Evolutionary conservation across 2,797 vertebrate genomes (phyloP), one percentile per base, ranked within the genome.

Genomic region (Tapirus indicus): DNA sequence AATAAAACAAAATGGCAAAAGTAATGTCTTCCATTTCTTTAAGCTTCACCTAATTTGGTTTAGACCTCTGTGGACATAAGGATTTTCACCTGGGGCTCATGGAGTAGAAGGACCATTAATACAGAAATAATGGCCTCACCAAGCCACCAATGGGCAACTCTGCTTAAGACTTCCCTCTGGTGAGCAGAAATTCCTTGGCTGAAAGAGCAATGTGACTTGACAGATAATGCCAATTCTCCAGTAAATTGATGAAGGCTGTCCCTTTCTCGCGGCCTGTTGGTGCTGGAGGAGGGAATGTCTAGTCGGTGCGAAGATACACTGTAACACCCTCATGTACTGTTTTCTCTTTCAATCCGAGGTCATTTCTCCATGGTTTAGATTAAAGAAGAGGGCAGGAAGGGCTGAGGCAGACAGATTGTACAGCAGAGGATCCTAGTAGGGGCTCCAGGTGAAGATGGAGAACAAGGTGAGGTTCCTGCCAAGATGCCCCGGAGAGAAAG

Each of bases 401-500:
- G 82, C 35, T 95, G 82, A 62, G 54, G 21, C 49, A 79, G 94
- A 92, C 29, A 23, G 27, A 49, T 95, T 96, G 82, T 16, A 95
- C 12, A 74, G 52, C 7, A 72, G 56, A 88, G 21, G 64, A 90
- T 83, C 44, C 84, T 72, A 93, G 69, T 41, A 47, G 84, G 94
- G 16, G 21, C 6, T 87, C 86, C 88, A 93, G 93, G 91, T 85
- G 35, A 97, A 83, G 89, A 60, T 29, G 75, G 18, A 11, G n/a
- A 89, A 88, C 85, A 87, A 74, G 0, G 83, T 41, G 47, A 77
- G 11, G 11, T 93, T 68, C 71, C 23, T 91, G 94, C 78, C 96
- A 94, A 95, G 93, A 85, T 16, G 17, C 74, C 60, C 90, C 89
- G 27, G 49, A 90, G 94, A 91, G 82, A 95, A 97, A 97, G 97